These are phyloP conservation scores for Apeira syringaria DNA, from an alignment of 2,888 invertebrate genomes.

Conservation along the genomic window DNA sequence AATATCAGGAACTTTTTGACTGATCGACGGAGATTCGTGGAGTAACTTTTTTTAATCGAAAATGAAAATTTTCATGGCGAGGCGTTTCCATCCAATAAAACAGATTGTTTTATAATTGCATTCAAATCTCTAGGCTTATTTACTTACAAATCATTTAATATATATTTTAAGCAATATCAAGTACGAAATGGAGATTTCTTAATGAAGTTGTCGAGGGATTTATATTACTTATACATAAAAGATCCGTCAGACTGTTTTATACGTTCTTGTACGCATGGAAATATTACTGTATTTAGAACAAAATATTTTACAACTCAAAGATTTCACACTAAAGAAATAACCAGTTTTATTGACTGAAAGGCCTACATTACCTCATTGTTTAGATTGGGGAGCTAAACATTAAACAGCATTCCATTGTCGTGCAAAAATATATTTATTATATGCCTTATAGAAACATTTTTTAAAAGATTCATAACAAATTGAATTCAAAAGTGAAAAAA, in stretches of 20 bases:
- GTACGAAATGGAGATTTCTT: constrained; percentile 33
- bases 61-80: constrained; percentile 23
- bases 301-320: too few relatives aligned
- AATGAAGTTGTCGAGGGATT: constrained; percentile 29
- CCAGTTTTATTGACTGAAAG: too few relatives aligned
- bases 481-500: too few relatives aligned
- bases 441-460: too few relatives aligned
- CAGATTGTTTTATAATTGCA: constrained; percentile 40
- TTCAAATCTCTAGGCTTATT: constrained; percentile 39
- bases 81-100: constrained; percentile 25
- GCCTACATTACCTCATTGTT: too few relatives aligned
- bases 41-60: constrained; percentile 43
- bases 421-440: too few relatives aligned
- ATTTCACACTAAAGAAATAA: too few relatives aligned
- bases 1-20: constrained; percentile 50
- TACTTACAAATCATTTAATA: constrained; percentile 45
- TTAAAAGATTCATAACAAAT: too few relatives aligned
- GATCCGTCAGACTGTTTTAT: constrained; percentile 11
- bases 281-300: too few relatives aligned
- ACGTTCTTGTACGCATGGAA: too few relatives aligned
- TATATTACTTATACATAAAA: constrained; percentile 32
- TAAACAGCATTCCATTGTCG: too few relatives aligned
- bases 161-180: constrained; percentile 40
- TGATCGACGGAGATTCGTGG: constrained; percentile 42
- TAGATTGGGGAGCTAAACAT: too few relatives aligned